Evolutionary conservation across 2,113 vertebrate species (phyloP).

Genomic region (Aix galericulata): DNA sequence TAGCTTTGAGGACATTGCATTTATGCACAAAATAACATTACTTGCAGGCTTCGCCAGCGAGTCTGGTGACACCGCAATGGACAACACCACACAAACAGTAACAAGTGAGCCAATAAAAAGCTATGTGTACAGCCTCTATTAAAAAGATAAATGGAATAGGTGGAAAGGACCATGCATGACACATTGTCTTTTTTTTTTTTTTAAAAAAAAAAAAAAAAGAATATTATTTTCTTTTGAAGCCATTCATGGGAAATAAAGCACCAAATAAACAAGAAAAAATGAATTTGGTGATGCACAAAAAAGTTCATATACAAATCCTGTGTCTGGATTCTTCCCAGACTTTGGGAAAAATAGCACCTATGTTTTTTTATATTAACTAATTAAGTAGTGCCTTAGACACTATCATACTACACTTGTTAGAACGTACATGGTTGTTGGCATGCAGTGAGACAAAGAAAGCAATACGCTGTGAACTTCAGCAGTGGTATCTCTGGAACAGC

Average conservation of each 20-base stretch:
- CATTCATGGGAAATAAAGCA: not conserved
- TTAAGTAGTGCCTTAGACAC: not conserved
- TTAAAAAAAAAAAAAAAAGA: too few relatives aligned
- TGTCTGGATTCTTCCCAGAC: not conserved
- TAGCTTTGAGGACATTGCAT: not conserved
- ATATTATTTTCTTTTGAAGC: not conserved
- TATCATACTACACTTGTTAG: not conserved
- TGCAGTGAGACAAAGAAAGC: not conserved
- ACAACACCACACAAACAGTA: not conserved
- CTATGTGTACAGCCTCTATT: not conserved
- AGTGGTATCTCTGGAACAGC: not conserved
- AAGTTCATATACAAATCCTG: not conserved
- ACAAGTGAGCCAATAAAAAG: not conserved
- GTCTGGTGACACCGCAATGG: not conserved
- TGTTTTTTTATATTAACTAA: not conserved
- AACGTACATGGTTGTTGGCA: not conserved
- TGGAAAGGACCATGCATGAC: not conserved
- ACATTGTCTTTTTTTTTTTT: not conserved
- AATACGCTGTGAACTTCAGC: not conserved
- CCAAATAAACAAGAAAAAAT: not conserved
- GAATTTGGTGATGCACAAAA: not conserved
- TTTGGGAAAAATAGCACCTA: not conserved
- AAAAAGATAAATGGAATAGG: not conserved
- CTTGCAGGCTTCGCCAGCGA: not conserved
- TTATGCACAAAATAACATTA: not conserved